These are phyloP conservation scores for Oryzias dopingdopingensis DNA, from an alignment of 2,797 vertebrate genomes.

Conservation along the genomic window DNA sequence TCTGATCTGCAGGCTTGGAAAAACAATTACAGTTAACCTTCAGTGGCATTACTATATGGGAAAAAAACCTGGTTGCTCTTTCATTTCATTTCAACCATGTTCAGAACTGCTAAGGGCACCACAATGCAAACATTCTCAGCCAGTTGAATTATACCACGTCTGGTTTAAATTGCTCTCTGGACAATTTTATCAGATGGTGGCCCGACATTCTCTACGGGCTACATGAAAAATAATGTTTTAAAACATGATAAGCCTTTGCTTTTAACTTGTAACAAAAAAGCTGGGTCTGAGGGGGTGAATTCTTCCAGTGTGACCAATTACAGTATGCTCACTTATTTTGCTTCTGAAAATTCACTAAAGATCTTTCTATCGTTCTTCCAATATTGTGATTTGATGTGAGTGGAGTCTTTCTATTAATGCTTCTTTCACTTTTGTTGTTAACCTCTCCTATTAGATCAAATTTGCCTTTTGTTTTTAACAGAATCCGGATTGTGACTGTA, in stretches of 20 bases:
- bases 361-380: too few species aligned
- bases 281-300: constrained; percentile 6
- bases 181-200: constrained; percentile 81
- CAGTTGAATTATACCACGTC: constrained; percentile 57
- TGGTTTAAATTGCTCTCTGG: constrained; percentile 69
- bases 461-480: too few species aligned
- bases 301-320: constrained; percentile 22
- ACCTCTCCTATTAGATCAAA: too few species aligned
- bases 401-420: too few species aligned
- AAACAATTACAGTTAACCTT: too few species aligned
- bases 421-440: too few species aligned
- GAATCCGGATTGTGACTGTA: too few species aligned
- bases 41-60: constrained; percentile 5
- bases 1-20: constrained; percentile 5
- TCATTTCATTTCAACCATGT: constrained; percentile 32
- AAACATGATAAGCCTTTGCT: constrained; percentile 54
- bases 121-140: constrained; percentile 55
- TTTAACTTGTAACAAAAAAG: too few species aligned
- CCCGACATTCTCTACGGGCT: constrained; percentile 74
- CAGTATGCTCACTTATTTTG: neutral
- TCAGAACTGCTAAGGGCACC: constrained; percentile 21
- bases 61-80: constrained; percentile 27
- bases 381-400: too few species aligned
- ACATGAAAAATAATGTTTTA: constrained; percentile 74
- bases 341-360: too few species aligned